Evolutionary conservation across 2,888 invertebrate genomes (phyloP).

Genomic region (Drosophila kanekoi): DNA sequence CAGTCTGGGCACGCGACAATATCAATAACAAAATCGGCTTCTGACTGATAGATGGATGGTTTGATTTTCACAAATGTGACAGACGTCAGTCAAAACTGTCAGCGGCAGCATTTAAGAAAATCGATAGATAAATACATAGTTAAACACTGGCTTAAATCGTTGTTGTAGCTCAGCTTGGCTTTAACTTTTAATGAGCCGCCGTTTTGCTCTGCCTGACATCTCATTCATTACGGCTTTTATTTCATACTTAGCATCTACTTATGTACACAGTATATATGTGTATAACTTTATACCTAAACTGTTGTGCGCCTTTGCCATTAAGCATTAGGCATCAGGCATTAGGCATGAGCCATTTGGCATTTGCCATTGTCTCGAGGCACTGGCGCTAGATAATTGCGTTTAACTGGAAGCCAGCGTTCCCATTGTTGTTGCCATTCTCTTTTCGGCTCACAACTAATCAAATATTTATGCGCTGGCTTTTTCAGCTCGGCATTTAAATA

Average conservation of each 20-base stretch:
- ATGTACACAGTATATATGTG: conserved; percentile 3
- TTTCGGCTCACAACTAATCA: conserved; percentile 55
- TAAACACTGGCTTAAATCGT: conserved; percentile 16
- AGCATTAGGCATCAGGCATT: conserved; percentile 24
- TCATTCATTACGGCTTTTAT: conserved; percentile 22
- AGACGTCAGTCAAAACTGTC: conserved; percentile 67
- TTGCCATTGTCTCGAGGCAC: conserved; percentile 56
- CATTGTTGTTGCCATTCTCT: conserved; percentile 50
- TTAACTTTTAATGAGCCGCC: conserved; percentile 58
- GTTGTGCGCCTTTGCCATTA: conserved; percentile 45
- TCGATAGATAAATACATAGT: conserved; percentile 66
- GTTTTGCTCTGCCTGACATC: conserved; percentile 50
- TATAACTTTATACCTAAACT: conserved; percentile 32
- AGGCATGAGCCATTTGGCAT: conserved; percentile 29
- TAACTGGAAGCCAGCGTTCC: conserved; percentile 28
- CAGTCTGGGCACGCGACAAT: conserved; percentile 37
- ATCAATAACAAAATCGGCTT: conserved; percentile 41
- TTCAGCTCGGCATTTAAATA: conserved; percentile 47
- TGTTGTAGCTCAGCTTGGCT: conserved; percentile 15
- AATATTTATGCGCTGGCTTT: conserved; percentile 68
- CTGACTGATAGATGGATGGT: conserved; percentile 35
- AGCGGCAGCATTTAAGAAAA: conserved; percentile 66
- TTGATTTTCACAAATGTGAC: conserved; percentile 68
- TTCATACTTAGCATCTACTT: conserved; percentile 44
- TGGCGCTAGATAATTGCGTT: conserved; percentile 56